phyloP scores from a whole-genome alignment of 2,888 invertebrate species.

The Antheraea assamensis region DNA sequence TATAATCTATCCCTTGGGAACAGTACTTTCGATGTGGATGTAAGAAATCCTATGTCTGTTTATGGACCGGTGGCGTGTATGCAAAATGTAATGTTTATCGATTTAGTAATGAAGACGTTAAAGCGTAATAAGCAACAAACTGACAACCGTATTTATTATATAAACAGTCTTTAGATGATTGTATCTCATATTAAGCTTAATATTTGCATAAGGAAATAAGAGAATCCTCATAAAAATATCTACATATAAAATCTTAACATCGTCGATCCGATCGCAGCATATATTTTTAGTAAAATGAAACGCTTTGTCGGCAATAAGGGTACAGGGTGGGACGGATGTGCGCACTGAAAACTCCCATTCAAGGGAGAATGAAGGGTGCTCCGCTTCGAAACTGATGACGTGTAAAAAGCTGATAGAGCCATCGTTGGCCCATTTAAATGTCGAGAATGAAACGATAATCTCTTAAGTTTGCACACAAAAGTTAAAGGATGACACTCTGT shows the following conservation, averaged over 20 bases:
- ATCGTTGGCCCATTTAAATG: constrained; percentile 70
- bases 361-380: constrained; percentile 67
- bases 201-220: neutral
- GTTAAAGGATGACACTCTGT: constrained; percentile 17
- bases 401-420: constrained; percentile 73
- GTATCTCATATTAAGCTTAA: neutral
- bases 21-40: too few relatives aligned
- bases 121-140: too few relatives aligned
- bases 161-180: neutral
- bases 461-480: constrained; percentile 50
- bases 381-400: constrained; percentile 71
- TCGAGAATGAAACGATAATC: constrained; percentile 58
- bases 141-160: too few relatives aligned
- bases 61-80: too few relatives aligned
- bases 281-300: constrained; percentile 52
- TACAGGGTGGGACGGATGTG: constrained; percentile 42
- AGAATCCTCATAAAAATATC: neutral
- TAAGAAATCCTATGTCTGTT: too few relatives aligned
- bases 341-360: constrained; percentile 62
- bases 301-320: constrained; percentile 52
- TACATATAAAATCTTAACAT: constrained; percentile 19
- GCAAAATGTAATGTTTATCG: too few relatives aligned
- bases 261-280: constrained; percentile 31
- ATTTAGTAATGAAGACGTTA: too few relatives aligned
- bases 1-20: too few relatives aligned